Evolutionary conservation across 2,113 vertebrate genomes (phyloP).

Genomic region (Myrmecobius fasciatus): DNA sequence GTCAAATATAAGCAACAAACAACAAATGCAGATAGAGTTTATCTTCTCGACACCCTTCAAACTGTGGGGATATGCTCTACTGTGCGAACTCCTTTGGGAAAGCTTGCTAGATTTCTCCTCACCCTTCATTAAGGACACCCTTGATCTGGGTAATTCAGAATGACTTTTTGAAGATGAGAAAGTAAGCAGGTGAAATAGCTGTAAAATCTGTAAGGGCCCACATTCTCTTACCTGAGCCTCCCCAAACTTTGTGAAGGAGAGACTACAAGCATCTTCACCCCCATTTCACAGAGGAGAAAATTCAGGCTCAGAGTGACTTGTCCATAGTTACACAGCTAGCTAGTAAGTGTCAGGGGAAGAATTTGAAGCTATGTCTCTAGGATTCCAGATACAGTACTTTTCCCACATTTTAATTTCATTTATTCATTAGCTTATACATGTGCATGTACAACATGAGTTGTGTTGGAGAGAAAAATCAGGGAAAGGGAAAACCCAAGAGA

Average conservation of each 20-base stretch:
- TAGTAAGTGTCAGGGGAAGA: background rate
- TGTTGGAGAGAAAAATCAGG: too few relatives aligned
- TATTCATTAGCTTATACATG: too few relatives aligned
- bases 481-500: too few relatives aligned
- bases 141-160: background rate
- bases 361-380: background rate
- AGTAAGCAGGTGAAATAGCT: background rate
- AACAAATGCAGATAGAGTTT: background rate
- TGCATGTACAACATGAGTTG: too few relatives aligned
- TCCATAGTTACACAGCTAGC: background rate
- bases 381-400: background rate
- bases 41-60: background rate
- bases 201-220: background rate
- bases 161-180: background rate
- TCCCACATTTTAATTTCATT: too few relatives aligned
- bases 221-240: background rate
- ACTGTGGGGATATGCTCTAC: background rate
- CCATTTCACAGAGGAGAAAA: background rate
- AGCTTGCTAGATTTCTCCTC: background rate
- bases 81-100: too few relatives aligned
- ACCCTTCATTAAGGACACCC: background rate
- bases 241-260: background rate
- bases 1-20: background rate
- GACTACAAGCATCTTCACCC: background rate
- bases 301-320: background rate